Percentiles rank a stretch among this genome's conserved stretches.
Conservation (phyloP, 1,140 invertebrate genomes). For the Pristionchus pacificus region DNA sequence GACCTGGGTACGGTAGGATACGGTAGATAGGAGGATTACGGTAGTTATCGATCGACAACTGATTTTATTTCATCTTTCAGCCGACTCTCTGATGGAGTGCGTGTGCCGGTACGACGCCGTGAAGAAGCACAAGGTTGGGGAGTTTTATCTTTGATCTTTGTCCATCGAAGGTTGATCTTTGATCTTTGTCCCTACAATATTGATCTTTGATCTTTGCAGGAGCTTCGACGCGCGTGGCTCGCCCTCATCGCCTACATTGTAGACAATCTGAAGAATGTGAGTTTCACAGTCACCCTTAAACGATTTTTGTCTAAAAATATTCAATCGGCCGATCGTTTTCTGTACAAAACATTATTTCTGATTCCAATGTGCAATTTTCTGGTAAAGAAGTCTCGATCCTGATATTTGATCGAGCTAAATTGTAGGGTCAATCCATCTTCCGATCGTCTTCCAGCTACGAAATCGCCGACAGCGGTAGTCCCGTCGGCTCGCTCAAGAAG, state of each 20-base stretch:
- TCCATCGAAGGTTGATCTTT: too few species aligned
- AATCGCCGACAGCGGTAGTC: not conserved
- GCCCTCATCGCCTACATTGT: conserved; percentile 47
- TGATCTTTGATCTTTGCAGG: too few species aligned
- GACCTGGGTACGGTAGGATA: conserved; percentile 34
- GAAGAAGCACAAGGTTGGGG: not conserved
- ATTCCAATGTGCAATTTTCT: not conserved
- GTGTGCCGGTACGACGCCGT: not conserved
- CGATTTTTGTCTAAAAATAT: not conserved
- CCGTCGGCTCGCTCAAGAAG: not conserved
- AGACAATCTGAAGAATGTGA: conserved; percentile 43
- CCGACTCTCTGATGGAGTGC: conserved; percentile 16
- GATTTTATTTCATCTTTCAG: not conserved
- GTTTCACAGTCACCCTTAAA: not conserved
- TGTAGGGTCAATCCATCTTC: conserved; percentile 24
- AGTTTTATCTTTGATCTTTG: too few species aligned
- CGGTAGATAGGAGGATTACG: not conserved
- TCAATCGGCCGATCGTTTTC: not conserved
- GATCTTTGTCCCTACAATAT: too few species aligned
- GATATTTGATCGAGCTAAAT: not conserved
- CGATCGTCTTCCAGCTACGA: conserved; percentile 29
- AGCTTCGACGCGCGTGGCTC: conserved; percentile 46
- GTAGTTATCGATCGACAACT: not conserved
- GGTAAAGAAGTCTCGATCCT: not conserved
- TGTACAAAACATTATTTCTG: not conserved